Evolutionary conservation across 1,140 invertebrate genomes (phyloP).

Genomic region (Neodiprion virginianus): DNA sequence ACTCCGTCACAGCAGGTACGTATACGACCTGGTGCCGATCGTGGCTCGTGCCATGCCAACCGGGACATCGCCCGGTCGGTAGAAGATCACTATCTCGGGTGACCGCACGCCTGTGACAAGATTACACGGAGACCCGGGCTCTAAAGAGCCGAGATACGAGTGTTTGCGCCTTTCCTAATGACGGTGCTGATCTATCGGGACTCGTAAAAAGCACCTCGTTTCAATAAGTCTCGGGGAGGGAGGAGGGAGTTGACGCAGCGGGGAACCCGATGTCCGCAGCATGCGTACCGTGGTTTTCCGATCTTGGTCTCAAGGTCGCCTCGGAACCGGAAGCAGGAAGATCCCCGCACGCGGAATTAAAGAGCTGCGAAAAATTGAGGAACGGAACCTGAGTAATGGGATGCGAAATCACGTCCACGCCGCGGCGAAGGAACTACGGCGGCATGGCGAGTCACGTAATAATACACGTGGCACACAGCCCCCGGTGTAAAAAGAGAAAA

Average conservation of each 20-base stretch:
- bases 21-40: background rate
- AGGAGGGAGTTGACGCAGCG: background rate
- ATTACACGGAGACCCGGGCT: background rate
- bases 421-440: background rate
- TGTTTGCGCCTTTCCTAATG: constrained; percentile 5
- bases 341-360: background rate
- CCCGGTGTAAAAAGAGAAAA: constrained; percentile 47
- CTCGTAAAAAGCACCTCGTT: background rate
- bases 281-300: background rate
- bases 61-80: background rate
- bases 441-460: constrained; percentile 31
- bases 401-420: background rate
- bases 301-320: background rate
- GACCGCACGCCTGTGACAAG: background rate
- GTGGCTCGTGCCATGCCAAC: constrained; percentile 1
- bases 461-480: constrained; percentile 44
- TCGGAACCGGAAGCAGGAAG: background rate
- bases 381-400: background rate
- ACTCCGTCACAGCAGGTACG: background rate
- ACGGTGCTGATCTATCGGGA: constrained; percentile 1
- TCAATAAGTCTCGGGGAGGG: background rate
- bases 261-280: background rate
- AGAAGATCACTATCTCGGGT: background rate
- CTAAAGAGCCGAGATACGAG: constrained; percentile 2
- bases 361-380: background rate